Base-by-base conservation (phyloP, 2,888 invertebrate species). In the Vandiemenella viatica region DNA sequence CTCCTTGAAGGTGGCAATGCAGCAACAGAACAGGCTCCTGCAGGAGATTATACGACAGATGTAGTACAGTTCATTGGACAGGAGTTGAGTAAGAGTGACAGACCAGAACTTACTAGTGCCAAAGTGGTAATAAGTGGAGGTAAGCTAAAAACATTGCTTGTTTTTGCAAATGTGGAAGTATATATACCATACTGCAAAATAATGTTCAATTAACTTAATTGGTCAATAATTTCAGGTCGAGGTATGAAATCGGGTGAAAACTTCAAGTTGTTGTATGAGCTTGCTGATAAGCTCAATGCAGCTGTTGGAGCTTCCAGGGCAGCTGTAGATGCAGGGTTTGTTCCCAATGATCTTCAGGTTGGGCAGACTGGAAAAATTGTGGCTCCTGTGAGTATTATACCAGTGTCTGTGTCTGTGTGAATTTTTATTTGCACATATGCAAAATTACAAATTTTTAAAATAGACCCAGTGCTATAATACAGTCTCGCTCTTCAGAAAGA, bases 281-380 rank as follows among this genome's bases (percentile, higher is more conserved):
- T 98, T 59, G 98, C 98, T 45, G 97, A 97, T 68, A 96, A 96
- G 67, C 66, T 98, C 62, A 86, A 87, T 57, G 98, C 95, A 5
- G 98, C 95, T 6, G 97, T 98, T 37, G 98, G 98, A 22, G 98
- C 98, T 1, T 97, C 97, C 1, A 78, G 95, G 56, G 97, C 97
- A 7, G 97, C 97, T 40, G 97, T 98, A 2, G 98, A 98, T 71
- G 97, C 97, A 20, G 98, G 98, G 17, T 98, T 84, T 68, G 96
- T 96, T 8, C 80, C 97, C 42, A 98, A 98, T 67, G 97, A 98
- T 65, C 73, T 98, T 68, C 97, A 98, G 75, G 87, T 95, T 55
- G 98, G 98, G 10, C 98, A 98, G 71, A 98, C 98, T 7, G 98
- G 98, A 61, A 98, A 98, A 71, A 98, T 98, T 66, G 95, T 98